Base-by-base conservation (phyloP, 2,113 vertebrate genomes). In the Phoxinus phoxinus region DNA sequence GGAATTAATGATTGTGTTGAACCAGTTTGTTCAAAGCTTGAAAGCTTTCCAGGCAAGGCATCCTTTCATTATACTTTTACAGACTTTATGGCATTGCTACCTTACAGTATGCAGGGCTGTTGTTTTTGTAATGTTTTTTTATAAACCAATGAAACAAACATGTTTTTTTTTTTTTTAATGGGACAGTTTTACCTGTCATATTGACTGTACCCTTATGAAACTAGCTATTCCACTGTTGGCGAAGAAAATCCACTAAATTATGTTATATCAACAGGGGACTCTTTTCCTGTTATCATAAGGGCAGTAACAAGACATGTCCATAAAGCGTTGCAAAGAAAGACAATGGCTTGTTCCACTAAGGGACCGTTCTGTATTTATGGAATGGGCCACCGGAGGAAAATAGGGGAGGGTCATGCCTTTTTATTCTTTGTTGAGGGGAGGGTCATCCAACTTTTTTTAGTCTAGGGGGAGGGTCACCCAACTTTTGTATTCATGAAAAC, bases 201-300 rank as follows among this genome's bases (percentile, higher is more conserved):
- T 59, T 59, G 8, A 10, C 23, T 8, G 8, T n/a, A 7, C 23
- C 21, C 21, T n/a, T 9, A 58, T 58, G 8, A 58, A 48, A 48
- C 12, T 15, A 48, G 21, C 23, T 58, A 58, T 61, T 61, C 1
- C 23, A 12, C 59, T 25, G n/a, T 61, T 61, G n/a, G 51, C 27
- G 35, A 58, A 44, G 19, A 56, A 41, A 71, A n/a, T 44, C 41
- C 3, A 23, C 15, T 48, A 78, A 71, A 75, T 17, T 12, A 30
- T 85, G 17, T 1, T 41, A 21, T 27, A 44, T 65, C 74, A 79
- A 6, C 32, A 41, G 30, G 25, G 61, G 2, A 23, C 3, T 9
- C 19, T 69, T 85, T 84, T 79, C 35, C 63, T 41, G 4, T 79
- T 67, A 41, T 41, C 61, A 72, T 78, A 58, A 61, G 63, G 51